Conservation (phyloP, 2,797 vertebrate genomes). For the Emys orbicularis region DNA sequence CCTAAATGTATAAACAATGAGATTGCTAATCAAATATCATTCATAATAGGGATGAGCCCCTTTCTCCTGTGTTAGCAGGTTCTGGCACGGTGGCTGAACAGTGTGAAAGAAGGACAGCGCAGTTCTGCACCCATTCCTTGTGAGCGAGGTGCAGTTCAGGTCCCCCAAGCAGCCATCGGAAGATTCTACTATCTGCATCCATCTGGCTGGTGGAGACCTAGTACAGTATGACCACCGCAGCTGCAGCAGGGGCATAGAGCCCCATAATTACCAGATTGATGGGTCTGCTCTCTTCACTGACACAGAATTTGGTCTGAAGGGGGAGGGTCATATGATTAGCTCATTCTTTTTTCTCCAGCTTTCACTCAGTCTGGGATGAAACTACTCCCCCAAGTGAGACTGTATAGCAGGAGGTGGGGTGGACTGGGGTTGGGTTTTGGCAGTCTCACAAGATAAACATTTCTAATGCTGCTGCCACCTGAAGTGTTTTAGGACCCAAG, state of each 20-base stretch:
- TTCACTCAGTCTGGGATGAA: background rate
- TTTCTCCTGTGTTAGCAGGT: background rate
- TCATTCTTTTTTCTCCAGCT: background rate
- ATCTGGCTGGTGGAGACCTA: background rate
- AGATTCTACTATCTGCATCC: background rate
- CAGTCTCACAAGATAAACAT: background rate
- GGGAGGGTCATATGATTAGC: background rate
- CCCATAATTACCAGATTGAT: background rate
- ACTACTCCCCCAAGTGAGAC: background rate
- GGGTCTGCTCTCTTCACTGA: background rate
- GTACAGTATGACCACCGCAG: background rate
- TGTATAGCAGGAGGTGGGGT: background rate
- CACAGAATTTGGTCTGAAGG: background rate
- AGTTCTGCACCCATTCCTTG: too few species aligned
- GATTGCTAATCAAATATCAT: background rate
- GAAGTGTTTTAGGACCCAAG: background rate
- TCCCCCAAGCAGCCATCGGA: background rate
- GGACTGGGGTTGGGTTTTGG: background rate
- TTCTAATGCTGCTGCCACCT: background rate
- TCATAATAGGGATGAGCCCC: background rate
- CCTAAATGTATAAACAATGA: background rate
- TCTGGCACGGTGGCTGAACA: background rate
- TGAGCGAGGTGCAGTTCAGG: background rate
- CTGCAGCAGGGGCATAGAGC: rapidly evolving
- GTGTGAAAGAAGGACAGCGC: background rate